phyloP scores from a whole-genome alignment of 2,888 invertebrate species.

The Andrena hattorfiana region DNA sequence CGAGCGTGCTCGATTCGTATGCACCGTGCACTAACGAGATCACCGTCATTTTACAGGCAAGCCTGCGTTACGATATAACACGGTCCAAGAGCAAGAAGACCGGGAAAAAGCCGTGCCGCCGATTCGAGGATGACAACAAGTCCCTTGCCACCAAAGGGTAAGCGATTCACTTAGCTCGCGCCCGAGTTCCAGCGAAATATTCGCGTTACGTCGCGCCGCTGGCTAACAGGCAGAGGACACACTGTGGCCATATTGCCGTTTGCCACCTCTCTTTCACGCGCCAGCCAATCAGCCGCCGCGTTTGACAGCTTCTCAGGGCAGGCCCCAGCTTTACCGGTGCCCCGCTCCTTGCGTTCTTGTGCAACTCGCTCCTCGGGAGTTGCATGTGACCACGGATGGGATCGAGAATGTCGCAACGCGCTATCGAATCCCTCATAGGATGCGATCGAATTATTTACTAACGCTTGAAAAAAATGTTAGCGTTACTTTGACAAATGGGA shows the following conservation, averaged over 20 bases:
- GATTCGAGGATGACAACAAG: conserved; percentile 59
- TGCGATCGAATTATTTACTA: conserved; percentile 3
- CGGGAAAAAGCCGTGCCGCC: conserved; percentile 1
- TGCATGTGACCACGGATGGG: background rate
- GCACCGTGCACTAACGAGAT: conserved; percentile 53
- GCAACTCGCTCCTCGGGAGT: conserved; percentile 24
- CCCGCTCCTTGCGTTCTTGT: conserved; percentile 8
- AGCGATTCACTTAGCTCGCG: conserved; percentile 61
- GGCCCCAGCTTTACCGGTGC: conserved; percentile 51
- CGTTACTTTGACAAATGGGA: background rate
- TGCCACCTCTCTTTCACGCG: conserved; percentile 62
- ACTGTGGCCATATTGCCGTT: conserved; percentile 80
- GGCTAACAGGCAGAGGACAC: conserved; percentile 73
- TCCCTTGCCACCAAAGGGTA: conserved; percentile 82
- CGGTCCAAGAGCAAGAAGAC: conserved; percentile 58
- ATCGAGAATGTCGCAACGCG: background rate
- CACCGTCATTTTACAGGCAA: conserved; percentile 67
- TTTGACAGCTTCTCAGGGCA: conserved; percentile 78
- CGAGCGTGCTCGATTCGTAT: background rate
- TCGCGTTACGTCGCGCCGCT: conserved; percentile 67
- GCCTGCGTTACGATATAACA: conserved; percentile 52
- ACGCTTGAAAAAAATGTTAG: background rate
- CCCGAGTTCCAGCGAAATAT: conserved; percentile 38
- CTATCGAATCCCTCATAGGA: background rate
- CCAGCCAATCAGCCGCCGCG: conserved; percentile 68